Conservation (phyloP, 1,140 invertebrate genomes). For the Calosoma granatense region DNA sequence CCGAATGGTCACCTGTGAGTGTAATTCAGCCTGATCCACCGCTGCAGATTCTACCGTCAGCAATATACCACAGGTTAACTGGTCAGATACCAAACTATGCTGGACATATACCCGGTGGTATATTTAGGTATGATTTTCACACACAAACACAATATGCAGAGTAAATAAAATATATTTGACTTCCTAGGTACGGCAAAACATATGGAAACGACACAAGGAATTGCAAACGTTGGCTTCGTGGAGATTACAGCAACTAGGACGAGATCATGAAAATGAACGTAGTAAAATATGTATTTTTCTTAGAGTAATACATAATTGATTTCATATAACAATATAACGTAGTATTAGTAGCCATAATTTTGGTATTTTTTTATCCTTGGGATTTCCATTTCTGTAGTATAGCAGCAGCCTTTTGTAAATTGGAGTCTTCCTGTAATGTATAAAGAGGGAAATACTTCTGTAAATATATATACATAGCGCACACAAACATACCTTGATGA, state of each 20-base stretch:
- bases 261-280: not conserved
- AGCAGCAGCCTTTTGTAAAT: conserved; percentile 55
- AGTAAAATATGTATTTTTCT: not conserved
- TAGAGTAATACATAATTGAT: too few relatives aligned
- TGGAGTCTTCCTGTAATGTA: conserved; percentile 59
- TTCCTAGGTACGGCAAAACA: conserved; percentile 54
- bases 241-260: conserved; percentile 23
- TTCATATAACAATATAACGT: too few relatives aligned
- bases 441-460: conserved; percentile 16
- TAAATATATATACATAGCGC: too few relatives aligned
- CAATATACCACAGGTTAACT: conserved; percentile 57
- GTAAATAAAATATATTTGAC: conserved; percentile 7
- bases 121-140: conserved; percentile 42
- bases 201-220: conserved; percentile 58
- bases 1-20: conserved; percentile 56
- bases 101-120: conserved; percentile 58
- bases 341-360: too few relatives aligned
- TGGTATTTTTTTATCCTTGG: not conserved
- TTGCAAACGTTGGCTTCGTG: conserved; percentile 53
- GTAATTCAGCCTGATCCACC: conserved; percentile 40
- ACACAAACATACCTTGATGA: conserved; percentile 81
- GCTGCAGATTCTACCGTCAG: conserved; percentile 35
- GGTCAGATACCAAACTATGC: conserved; percentile 62
- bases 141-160: not conserved
- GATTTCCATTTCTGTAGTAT: conserved; percentile 51